Base-by-base conservation (phyloP, 2,797 vertebrate species). In the Malacoraja senta region DNA sequence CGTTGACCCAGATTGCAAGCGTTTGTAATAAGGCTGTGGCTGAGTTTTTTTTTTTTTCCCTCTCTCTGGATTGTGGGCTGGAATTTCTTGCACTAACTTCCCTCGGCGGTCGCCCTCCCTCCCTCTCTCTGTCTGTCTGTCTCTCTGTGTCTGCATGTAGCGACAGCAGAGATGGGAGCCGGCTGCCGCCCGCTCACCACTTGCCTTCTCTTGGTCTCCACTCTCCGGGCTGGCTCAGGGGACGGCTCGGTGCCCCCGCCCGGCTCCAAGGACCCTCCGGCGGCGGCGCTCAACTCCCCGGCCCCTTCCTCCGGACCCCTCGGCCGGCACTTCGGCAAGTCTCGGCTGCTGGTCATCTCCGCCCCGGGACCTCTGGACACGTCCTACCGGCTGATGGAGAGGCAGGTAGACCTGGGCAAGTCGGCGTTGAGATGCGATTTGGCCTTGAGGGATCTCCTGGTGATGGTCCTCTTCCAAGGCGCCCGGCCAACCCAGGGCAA, bases 381-480 rank as follows among this genome's bases (percentile, higher is more conserved):
- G 21, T 91, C 68, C 21, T 91, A 91, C 90, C 90, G 90, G 8
- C 90, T 91, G 68, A 91, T 91, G 90, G 68, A 91, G 90, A 9
- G 44, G 90, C 90, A 91, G 38, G 3, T 91, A 0, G 90, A 91
- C 90, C 8, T 74, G 35, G 74, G 38, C 15, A 74, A 19, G 35
- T 13, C 10, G 68, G 35, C 38, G 68, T 6, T 91, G 26, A 24
- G 19, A 1, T 78, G 79, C 44, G 0, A 0, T 68, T 13, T 9
- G 76, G 3, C 80, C 32, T 65, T 1, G 61, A 78, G 0, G 72
- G 58, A n/a, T 53, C 68, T 65, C 32, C 13, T 21, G 32, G n/a
- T 65, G 3, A 3, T 12, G 1, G 0, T 1, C 17, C 17, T 3
- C 0, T 0, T 0, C 0, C 7, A 44, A 29, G 63, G 38, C 71